These are phyloP conservation scores for Automeris io DNA, from an alignment of 2,888 invertebrate genomes.

Conservation along the genomic window DNA sequence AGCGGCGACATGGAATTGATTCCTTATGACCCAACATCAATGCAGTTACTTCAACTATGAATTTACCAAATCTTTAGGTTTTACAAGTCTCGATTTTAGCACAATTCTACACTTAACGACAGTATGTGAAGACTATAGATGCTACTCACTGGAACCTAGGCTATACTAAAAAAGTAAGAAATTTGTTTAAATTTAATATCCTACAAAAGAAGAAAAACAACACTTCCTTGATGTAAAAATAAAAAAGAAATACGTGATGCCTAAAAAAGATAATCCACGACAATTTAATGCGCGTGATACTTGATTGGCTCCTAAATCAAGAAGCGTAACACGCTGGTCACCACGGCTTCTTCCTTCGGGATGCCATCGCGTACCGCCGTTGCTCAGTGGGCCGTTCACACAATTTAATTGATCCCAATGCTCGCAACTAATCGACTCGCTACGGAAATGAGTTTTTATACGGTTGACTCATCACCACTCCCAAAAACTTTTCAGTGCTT, in stretches of 20 bases:
- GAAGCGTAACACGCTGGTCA: conserved; percentile 33
- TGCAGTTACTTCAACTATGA: no score
- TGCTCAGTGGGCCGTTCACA: conserved; percentile 43
- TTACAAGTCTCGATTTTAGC: no score
- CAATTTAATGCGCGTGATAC: conserved; percentile 8
- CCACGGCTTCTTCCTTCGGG: conserved; percentile 53
- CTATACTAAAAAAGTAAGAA: no score
- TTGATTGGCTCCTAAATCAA: conserved; percentile 12
- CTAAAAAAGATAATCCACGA: neutral
- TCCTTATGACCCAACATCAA: no score
- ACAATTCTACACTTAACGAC: no score
- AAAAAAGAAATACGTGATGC: conserved; percentile 1
- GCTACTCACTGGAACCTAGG: no score
- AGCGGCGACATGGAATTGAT: no score
- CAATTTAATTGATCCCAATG: conserved; percentile 70
- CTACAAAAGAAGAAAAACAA: no score
- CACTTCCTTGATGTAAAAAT: neutral
- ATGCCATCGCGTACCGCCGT: conserved; percentile 61
- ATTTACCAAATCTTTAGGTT: no score
- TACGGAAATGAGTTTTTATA: conserved; percentile 56
- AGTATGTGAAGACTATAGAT: no score
- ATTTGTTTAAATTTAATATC: no score
- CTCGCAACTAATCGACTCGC: conserved; percentile 66
- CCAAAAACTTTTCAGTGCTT: conserved; percentile 22
- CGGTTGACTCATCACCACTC: conserved; percentile 41